These are phyloP conservation scores for Altica lythri DNA, from an alignment of 2,888 invertebrate species.

Conservation along the genomic window DNA sequence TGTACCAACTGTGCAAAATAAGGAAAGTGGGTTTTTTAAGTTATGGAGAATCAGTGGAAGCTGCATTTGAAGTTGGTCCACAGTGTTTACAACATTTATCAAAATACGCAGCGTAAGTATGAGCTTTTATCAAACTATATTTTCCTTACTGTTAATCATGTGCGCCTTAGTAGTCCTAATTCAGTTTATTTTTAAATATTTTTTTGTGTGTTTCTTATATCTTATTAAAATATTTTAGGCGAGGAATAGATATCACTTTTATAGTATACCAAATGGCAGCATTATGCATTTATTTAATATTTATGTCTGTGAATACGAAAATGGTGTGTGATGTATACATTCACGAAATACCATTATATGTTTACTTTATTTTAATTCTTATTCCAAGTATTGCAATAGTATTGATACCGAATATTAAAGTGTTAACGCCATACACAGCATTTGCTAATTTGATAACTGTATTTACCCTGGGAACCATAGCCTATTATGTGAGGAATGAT, in stretches of 20 bases:
- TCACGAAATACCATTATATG: not conserved
- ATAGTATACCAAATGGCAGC: not conserved
- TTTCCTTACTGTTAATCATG: too few species aligned
- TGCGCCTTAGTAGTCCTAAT: too few species aligned
- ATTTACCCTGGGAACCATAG: not conserved
- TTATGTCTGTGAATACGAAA: not conserved
- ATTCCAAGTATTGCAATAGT: too few species aligned
- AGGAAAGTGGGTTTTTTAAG: not conserved
- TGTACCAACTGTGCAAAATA: not conserved
- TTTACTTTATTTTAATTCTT: too few species aligned
- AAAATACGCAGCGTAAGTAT: not conserved
- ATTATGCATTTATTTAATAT: not conserved
- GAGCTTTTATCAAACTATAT: too few species aligned
- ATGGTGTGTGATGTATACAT: not conserved
- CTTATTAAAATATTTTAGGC: too few species aligned
- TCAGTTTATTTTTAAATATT: too few species aligned
- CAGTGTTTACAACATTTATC: not conserved
- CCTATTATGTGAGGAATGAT: not conserved
- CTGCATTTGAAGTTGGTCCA: constrained; percentile 3
- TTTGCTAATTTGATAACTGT: not conserved
- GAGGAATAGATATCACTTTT: not conserved
- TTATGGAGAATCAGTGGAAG: not conserved
- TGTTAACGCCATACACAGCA: not conserved
- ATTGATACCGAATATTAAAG: not conserved
- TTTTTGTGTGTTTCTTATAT: too few species aligned